Evolutionary conservation across 2,888 invertebrate species (phyloP).

Genomic region (Apamea monoglypha): DNA sequence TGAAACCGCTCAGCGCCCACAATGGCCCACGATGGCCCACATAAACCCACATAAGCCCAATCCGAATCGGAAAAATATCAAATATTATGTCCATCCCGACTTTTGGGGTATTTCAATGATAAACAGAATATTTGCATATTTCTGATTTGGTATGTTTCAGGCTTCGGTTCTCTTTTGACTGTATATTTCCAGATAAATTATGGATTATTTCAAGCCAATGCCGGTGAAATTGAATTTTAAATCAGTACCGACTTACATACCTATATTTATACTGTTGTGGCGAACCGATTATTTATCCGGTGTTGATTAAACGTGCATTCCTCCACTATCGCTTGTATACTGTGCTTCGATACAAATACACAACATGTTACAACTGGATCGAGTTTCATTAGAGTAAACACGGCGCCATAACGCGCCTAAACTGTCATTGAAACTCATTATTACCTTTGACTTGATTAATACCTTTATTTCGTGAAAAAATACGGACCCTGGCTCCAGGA

Average conservation of each 20-base stretch:
- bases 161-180: slow-evolving; percentile 2
- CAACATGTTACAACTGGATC: no score
- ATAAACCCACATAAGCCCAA: slow-evolving; percentile 44
- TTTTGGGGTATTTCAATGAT: slow-evolving; percentile 49
- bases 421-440: background rate
- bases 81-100: slow-evolving; percentile 41
- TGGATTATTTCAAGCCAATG: background rate
- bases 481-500: background rate
- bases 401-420: no score
- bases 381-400: no score
- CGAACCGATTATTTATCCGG: no score
- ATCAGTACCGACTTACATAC: background rate
- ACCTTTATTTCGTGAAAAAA: no score
- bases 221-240: background rate
- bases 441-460: no score
- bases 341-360: no score
- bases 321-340: no score
- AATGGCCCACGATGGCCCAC: slow-evolving; percentile 12
- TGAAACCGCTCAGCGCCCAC: slow-evolving; percentile 30
- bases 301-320: no score
- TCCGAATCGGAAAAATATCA: slow-evolving; percentile 56
- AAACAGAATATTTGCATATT: slow-evolving; percentile 50
- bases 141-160: slow-evolving; percentile 33
- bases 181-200: slow-evolving; percentile 3
- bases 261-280: background rate